These are phyloP conservation scores for Hiodon tergisus DNA, from an alignment of 2,113 vertebrate species.

Conservation along the genomic window DNA sequence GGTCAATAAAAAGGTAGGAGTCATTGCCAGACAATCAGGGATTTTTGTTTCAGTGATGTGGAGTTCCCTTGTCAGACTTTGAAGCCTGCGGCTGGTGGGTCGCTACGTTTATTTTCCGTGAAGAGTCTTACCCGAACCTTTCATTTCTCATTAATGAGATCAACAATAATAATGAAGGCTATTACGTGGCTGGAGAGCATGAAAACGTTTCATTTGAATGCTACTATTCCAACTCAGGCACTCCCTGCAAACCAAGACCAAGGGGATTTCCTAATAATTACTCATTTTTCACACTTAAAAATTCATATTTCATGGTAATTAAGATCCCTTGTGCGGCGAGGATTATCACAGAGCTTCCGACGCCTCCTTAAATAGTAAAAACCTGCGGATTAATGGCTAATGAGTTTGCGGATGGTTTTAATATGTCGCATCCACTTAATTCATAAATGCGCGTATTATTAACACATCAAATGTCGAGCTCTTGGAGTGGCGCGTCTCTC, in stretches of 20 bases:
- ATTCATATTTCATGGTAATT: conserved; percentile 29
- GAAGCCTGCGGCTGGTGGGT: neutral
- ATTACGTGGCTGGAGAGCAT: conserved; percentile 14
- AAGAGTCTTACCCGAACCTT: conserved; percentile 7
- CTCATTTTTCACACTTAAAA: conserved; percentile 23
- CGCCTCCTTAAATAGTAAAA: conserved; percentile 6
- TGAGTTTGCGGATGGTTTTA: conserved; percentile 22
- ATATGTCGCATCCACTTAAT: conserved; percentile 27
- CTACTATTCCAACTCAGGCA: conserved; percentile 13
- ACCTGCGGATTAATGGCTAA: conserved; percentile 25
- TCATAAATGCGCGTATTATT: conserved; percentile 30
- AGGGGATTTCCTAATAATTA: conserved; percentile 24
- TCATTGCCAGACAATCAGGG: neutral
- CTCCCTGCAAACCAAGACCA: conserved; percentile 15
- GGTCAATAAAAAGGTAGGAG: neutral
- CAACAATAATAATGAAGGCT: conserved; percentile 12
- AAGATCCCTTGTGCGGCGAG: conserved; percentile 18
- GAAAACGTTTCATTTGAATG: conserved; percentile 22
- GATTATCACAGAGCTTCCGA: conserved; percentile 19
- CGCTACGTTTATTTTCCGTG: neutral
- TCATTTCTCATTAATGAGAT: conserved; percentile 16
- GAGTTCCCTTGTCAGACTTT: neutral
- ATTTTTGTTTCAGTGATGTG: neutral
- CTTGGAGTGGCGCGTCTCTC: conserved; percentile 18
- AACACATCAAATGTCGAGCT: conserved; percentile 24